Conservation (phyloP, 2,888 invertebrate species). For the Cenopis cana region DNA sequence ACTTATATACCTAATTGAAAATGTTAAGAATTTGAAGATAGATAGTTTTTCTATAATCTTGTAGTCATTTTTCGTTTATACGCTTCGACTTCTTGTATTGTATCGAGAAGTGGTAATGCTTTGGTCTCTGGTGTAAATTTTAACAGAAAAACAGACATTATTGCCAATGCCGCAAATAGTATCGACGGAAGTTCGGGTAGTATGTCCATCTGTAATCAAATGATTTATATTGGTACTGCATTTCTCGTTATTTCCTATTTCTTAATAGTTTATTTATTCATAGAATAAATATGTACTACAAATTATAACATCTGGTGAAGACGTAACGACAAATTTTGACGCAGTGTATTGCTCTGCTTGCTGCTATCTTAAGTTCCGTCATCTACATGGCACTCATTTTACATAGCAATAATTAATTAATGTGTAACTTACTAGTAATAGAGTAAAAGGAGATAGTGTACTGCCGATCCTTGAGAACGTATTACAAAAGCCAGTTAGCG, state of each 20-base stretch:
- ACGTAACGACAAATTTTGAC: too few species aligned
- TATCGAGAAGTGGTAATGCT: slow-evolving; percentile 68
- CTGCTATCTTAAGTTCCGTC: too few species aligned
- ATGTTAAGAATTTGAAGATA: too few species aligned
- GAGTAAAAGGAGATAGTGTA: slow-evolving; percentile 72
- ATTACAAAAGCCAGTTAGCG: slow-evolving; percentile 70
- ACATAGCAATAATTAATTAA: too few species aligned
- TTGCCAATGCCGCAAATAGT: slow-evolving; percentile 64
- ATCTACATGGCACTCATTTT: too few species aligned
- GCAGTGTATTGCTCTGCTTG: too few species aligned
- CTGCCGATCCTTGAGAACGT: slow-evolving; percentile 69
- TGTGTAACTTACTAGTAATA: slow-evolving; percentile 62
- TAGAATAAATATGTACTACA: too few species aligned
- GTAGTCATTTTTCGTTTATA: slow-evolving; percentile 57
- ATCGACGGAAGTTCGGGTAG: slow-evolving; percentile 63
- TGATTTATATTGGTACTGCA: neutral
- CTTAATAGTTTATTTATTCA: too few species aligned
- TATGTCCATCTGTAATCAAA: slow-evolving; percentile 61
- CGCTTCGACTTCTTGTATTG: slow-evolving; percentile 68
- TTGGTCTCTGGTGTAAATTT: slow-evolving; percentile 72
- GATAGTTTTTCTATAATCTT: slow-evolving; percentile 29
- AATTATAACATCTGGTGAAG: too few species aligned
- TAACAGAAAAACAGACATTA: slow-evolving; percentile 60
- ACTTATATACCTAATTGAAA: too few species aligned
- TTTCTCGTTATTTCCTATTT: too few species aligned